Conservation (phyloP, 2,797 vertebrate species). For the Sebastiscus albofasciatus region DNA sequence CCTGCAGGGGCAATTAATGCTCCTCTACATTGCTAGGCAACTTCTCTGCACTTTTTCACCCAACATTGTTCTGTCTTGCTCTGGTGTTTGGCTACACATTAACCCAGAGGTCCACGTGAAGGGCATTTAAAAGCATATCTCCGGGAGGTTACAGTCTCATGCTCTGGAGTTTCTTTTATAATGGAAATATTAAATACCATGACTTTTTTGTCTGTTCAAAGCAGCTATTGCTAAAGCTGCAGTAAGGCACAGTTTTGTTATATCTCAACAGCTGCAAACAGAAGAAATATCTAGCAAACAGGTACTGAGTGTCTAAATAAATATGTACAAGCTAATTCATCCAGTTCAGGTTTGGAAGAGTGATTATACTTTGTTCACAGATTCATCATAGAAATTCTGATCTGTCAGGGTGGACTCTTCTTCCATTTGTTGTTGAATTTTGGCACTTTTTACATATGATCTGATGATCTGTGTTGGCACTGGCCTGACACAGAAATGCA, state of each 20-base stretch:
- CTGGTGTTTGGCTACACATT: slow-evolving; percentile 54
- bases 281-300: background rate
- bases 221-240: background rate
- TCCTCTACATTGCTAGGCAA: background rate
- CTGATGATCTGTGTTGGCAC: background rate
- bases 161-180: background rate
- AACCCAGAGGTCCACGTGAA: slow-evolving; percentile 13
- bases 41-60: slow-evolving; percentile 5
- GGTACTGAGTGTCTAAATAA: background rate
- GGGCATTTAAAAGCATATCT: background rate
- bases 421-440: too few species aligned
- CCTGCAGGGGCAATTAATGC: background rate
- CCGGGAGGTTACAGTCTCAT: background rate
- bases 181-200: background rate
- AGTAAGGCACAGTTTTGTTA: background rate
- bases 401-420: too few species aligned
- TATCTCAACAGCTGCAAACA: background rate
- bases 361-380: background rate
- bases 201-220: background rate
- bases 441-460: too few species aligned
- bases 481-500: background rate
- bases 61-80: background rate
- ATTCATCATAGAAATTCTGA: background rate
- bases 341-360: background rate
- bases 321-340: background rate